Base-by-base conservation (phyloP, 2,113 vertebrate genomes). In the Chaetorhynchus papuensis region DNA sequence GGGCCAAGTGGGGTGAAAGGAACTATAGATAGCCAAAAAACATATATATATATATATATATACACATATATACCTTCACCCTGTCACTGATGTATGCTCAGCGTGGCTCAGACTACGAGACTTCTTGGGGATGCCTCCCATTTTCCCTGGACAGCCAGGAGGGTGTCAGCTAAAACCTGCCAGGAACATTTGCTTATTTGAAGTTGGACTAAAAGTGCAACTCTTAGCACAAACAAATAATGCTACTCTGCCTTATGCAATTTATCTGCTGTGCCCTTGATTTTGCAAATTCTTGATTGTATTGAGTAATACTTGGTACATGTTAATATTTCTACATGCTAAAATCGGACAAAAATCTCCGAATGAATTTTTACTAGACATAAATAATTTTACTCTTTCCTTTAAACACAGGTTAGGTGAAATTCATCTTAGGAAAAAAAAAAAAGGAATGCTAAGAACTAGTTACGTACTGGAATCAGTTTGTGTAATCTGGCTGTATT, bases 11-110 rank as follows among this genome's bases (percentile, higher is more conserved):
- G 83, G 85, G 91, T 96, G 95, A 97, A 95, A 97, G 63, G 68
- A 89, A 63, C 72, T 93, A 95, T 96, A 96, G 97, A 94, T 92
- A 97, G 84, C 80, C 83, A 89, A 95, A 97, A 95, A 97, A 96
- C 91, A 91, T 89, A 95, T 76, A 87, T 71, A 81, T 72, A 76
- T n/a, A n/a, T n/a, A n/a, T n/a, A n/a, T n/a, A n/a, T 79, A n/a
- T 77, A 80, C 66, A n/a, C n/a, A n/a, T n/a, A n/a, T 79, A n/a
- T 77, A 80, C 66, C 78, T 93, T 84, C 83, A 76, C 82, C 77
- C 91, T 93, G 52, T 71, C 77, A 78, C 37, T 6, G 1, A 27
- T 45, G 20, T 10, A 47, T 0, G 6, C 24, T 69, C 50, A 90
- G 24, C 7, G 3, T 16, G 74, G 56, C 89, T 98, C 94, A 87